Percentiles rank a stretch among this genome's conserved stretches.
Evolutionary conservation across 2,113 vertebrate species (phyloP).

Genomic region (Hypanus sabinus): DNA sequence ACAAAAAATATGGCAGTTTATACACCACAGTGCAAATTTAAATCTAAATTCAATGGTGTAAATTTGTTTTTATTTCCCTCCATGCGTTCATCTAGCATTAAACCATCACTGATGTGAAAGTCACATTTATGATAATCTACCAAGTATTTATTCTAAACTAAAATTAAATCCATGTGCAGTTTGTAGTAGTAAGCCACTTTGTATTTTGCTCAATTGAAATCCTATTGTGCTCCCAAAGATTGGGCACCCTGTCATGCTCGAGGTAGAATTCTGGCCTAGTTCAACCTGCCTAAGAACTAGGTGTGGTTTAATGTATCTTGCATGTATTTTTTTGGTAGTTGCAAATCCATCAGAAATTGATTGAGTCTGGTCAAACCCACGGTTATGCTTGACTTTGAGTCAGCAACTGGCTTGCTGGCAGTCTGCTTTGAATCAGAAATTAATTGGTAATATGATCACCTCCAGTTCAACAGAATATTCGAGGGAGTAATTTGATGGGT

Average conservation of each 20-base stretch:
- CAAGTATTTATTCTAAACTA: background rate
- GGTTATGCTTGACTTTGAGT: background rate
- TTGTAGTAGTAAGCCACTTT: background rate
- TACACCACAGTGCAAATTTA: background rate
- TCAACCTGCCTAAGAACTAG: background rate
- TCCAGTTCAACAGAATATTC: background rate
- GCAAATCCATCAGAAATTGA: background rate
- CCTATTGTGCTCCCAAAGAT: background rate
- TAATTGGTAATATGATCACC: background rate
- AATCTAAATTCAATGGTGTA: background rate
- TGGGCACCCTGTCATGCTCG: background rate
- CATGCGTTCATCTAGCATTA: background rate
- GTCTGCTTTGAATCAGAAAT: background rate
- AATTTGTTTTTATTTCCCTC: background rate
- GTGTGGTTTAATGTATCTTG: background rate
- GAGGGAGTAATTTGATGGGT: background rate
- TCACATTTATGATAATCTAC: background rate
- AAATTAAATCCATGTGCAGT: background rate
- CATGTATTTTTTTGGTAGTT: background rate
- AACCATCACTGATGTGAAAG: background rate
- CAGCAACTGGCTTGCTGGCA: background rate
- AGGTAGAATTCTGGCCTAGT: too few relatives aligned
- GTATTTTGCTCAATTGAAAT: background rate
- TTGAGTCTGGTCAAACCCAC: background rate
- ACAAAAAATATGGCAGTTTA: background rate